A percentile compares a stretch with the other conserved stretches of the same genome.
Conservation (phyloP, 2,888 invertebrate species). For the Acanthosoma haemorrhoidale region DNA sequence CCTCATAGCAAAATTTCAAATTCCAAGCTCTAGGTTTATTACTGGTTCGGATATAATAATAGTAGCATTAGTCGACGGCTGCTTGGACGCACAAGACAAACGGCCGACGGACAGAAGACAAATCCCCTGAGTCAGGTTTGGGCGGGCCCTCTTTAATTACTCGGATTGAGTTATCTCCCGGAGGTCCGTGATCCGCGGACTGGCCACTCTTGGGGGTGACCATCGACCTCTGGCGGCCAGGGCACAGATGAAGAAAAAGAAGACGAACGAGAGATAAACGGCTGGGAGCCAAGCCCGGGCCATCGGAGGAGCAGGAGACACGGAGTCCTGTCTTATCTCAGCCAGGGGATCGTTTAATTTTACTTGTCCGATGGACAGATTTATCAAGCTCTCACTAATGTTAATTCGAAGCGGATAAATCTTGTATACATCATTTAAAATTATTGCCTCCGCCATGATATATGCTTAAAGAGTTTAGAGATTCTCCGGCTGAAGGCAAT, state of each 20-base stretch:
- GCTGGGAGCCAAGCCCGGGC: background rate
- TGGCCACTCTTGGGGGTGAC: background rate
- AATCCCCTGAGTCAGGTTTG: too few species aligned
- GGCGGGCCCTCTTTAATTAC: too few species aligned
- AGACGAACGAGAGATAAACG: background rate
- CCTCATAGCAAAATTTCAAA: too few species aligned
- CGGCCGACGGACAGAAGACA: too few species aligned
- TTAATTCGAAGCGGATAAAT: conserved; percentile 11
- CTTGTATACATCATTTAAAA: conserved; percentile 13
- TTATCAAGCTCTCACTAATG: background rate
- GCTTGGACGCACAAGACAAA: too few species aligned
- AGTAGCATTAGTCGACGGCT: too few species aligned
- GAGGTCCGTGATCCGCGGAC: background rate
- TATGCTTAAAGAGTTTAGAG: background rate
- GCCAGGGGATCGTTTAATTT: background rate
- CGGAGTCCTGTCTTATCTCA: background rate
- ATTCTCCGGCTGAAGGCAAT: background rate
- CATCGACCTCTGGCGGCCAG: background rate
- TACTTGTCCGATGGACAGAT: conserved; percentile 4
- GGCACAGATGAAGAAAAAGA: conserved; percentile 4
- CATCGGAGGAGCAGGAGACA: conserved; percentile 2
- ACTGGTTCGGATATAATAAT: too few species aligned
- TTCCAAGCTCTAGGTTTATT: too few species aligned
- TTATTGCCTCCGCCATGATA: background rate
- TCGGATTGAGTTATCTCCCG: background rate